Percentiles rank a stretch among this genome's conserved stretches.
Evolutionary conservation across 1,140 invertebrate species (phyloP).

Genomic region (Caerostris darwini): DNA sequence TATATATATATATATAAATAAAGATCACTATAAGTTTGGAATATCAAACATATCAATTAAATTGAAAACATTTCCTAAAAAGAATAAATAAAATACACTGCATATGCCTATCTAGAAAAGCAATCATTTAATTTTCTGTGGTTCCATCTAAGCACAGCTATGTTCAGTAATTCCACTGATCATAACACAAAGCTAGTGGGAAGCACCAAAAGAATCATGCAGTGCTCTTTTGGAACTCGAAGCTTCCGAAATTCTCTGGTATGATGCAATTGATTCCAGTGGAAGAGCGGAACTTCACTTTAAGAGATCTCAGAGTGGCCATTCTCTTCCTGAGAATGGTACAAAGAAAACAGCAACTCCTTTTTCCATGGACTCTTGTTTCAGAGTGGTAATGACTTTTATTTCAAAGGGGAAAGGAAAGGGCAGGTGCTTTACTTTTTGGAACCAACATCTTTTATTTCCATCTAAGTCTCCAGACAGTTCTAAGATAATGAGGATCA

Average conservation of each 20-base stretch:
- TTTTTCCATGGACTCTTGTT: background rate
- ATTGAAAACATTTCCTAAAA: too few species aligned
- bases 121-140: too few species aligned
- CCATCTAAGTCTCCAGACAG: background rate
- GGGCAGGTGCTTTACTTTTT: background rate
- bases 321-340: background rate
- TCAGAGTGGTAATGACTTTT: background rate
- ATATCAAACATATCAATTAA: too few species aligned
- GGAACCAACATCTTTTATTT: background rate
- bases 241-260: background rate
- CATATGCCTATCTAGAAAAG: too few species aligned
- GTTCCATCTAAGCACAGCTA: too few species aligned
- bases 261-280: background rate
- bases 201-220: background rate
- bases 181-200: background rate
- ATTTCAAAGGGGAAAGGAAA: background rate
- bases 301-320: background rate
- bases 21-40: too few species aligned
- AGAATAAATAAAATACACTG: too few species aligned
- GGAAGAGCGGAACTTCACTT: background rate
- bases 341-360: background rate
- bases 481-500: conserved; percentile 16
- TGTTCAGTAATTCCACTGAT: too few species aligned
- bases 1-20: too few species aligned
- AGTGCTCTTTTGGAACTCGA: background rate